Base-by-base conservation (phyloP, 92 coral and sea anemone genomes). In the Umimayanthus kanabou region DNA sequence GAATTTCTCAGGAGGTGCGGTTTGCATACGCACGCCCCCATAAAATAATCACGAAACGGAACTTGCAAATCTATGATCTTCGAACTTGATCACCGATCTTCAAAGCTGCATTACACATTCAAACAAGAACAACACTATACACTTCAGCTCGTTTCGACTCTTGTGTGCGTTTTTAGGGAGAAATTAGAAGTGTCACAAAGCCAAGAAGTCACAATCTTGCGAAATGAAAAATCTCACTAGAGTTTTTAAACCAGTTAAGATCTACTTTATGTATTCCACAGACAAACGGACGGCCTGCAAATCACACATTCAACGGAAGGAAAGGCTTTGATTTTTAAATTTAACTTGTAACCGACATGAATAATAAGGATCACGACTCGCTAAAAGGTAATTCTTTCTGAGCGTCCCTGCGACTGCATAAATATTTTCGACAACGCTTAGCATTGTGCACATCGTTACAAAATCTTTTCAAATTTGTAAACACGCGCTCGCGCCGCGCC, bases 11-110 rank as follows among this genome's bases (percentile, higher is more conserved):
- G 14, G 45, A 81, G 85, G 76, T 53, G 85, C 61, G 85, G 85
- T 58, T 40, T 80, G 42, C 42, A 33, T n/a, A 73, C 77, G 87
- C 87, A 83, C 87, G 87, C 87, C 87, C 79, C 87, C 87, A 39
- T 43, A 83, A 75, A 70, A 66, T 45, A 11, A 49, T 70, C 87
- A 70, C 69, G 76, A 81, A 66, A 81, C 85, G 79, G 77, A 83
- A 70, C 66, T 47, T 75, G 42, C 23, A 75, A 75, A 75, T 79
- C 70, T 26, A 25, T 80, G 28, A 57, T 80, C 64, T 47, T 79
- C 30, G 58, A 53, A 14, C 20, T 13, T 15, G 11, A 53, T 53
- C 58, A 53, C 25, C 61, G 67, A 79, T 53, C 67, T 40, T 79
- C 30, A 49, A 65, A 65, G 16, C 14, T 39, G 11, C 69, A 79